A percentile compares a stretch with the other conserved stretches of the same genome.
These are phyloP conservation scores for Palloptera scutellata DNA, from an alignment of 2,888 invertebrate species.

Conservation along the genomic window DNA sequence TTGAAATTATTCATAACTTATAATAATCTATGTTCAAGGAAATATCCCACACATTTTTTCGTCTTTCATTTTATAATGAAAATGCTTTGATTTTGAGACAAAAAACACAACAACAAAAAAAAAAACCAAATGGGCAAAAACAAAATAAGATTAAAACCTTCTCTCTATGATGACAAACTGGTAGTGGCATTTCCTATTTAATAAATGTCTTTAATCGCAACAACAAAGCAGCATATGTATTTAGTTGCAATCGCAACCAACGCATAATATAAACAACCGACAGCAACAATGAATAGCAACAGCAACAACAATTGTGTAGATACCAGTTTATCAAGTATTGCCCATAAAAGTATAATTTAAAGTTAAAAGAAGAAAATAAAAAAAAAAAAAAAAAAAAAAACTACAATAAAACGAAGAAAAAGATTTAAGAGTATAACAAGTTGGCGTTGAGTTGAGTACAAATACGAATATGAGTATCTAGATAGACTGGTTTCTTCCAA, in stretches of 20 bases:
- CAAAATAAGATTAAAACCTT: neutral
- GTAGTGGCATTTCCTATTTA: slow-evolving; percentile 12
- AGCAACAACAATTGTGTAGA: neutral
- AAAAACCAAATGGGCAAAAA: neutral
- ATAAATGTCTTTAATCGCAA: slow-evolving; percentile 4
- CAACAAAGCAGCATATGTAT: slow-evolving; percentile 4
- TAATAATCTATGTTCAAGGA: neutral
- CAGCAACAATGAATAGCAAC: neutral
- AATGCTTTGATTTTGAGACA: neutral
- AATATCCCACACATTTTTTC: neutral
- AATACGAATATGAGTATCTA: too few species aligned
- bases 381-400: too few species aligned
- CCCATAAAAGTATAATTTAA: too few species aligned
- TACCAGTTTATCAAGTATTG: neutral
- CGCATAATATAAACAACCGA: slow-evolving; percentile 6
- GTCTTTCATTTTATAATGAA: neutral
- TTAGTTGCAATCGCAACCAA: slow-evolving; percentile 12
- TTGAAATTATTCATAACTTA: too few species aligned
- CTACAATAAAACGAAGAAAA: too few species aligned
- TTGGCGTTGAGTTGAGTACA: too few species aligned
- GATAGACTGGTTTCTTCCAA: too few species aligned
- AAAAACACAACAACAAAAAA: neutral
- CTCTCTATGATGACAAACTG: slow-evolving; percentile 10
- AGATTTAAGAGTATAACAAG: too few species aligned
- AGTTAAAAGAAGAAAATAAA: too few species aligned